Evolutionary conservation across 2,113 vertebrate species (phyloP).

Genomic region (Syrmaticus mikado): DNA sequence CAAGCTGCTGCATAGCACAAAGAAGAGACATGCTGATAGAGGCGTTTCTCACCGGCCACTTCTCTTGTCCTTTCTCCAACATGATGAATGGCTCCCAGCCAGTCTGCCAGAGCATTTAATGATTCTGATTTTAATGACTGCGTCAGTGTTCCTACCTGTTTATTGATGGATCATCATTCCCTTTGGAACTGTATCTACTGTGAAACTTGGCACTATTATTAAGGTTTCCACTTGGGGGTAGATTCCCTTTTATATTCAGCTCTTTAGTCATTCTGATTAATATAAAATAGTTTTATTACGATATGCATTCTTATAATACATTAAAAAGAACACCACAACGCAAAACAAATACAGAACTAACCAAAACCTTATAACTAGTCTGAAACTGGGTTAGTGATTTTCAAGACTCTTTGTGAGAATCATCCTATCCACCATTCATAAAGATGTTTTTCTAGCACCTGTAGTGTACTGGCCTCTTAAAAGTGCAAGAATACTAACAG

Average conservation of each 20-base stretch:
- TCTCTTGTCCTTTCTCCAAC: background rate
- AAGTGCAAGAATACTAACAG: background rate
- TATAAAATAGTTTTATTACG: background rate
- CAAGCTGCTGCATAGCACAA: background rate
- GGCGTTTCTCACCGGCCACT: background rate
- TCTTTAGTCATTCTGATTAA: background rate
- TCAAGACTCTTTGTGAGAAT: background rate
- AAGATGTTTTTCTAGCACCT: background rate
- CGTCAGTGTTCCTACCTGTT: background rate
- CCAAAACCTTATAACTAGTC: rapidly evolving
- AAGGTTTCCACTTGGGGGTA: background rate
- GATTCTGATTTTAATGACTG: background rate
- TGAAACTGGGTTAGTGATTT: background rate
- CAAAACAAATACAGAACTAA: background rate
- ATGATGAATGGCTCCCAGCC: rapidly evolving
- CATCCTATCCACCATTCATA: background rate
- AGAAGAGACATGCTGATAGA: rapidly evolving
- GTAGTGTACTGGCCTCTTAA: background rate
- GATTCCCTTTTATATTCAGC: background rate
- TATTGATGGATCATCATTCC: background rate
- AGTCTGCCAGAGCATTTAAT: background rate
- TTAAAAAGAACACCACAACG: background rate
- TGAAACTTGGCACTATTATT: background rate
- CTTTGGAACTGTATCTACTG: background rate
- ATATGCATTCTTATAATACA: background rate